Base-by-base conservation (phyloP, 2,888 invertebrate genomes). In the Osedax fenrisi region DNA sequence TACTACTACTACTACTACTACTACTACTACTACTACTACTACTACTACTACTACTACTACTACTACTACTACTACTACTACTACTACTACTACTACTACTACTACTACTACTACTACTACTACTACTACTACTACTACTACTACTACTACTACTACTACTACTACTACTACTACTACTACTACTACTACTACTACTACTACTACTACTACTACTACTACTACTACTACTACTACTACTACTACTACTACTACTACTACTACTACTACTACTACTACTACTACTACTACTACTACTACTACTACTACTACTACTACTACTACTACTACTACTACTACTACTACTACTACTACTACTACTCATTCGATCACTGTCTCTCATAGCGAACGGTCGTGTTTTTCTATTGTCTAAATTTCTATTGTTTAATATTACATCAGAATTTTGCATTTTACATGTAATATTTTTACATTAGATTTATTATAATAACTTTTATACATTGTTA, bases 141-240 rank as follows among this genome's bases (percentile, higher is more conserved):
- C 61, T 61, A 61, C 61, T 61, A 5, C 61, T 3, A 3, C 2
- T 61, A 5, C 5, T 61, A 5, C 61, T 61, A 5, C 61, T 61
- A 61, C 61, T 61, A 61, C 61, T 61, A 61, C 61, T 61, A 61
- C 61, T 61, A 5, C 5, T 61, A 61, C 5, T 61, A 5, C 61
- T 61, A 61, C 61, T 61, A 5, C 61, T 61, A 61, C 61, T 61
- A 5, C 61, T 61, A 61, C 61, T 61, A 5, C 61, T 61, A 61
- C 61, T 61, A 5, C 61, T 61, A 5, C 61, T 61, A 61, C 61
- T 61, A 61, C 61, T 61, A 61, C 5, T 61, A 61, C 61, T 61
- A 61, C 61, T 61, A 61, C 61, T 61, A 61, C 61, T 61, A 61
- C 61, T 61, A 61, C 61, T 61, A 61, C 61, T 61, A 61, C 61